Conservation (phyloP, 2,113 vertebrate species). For the Cyprinodon tularosa region DNA sequence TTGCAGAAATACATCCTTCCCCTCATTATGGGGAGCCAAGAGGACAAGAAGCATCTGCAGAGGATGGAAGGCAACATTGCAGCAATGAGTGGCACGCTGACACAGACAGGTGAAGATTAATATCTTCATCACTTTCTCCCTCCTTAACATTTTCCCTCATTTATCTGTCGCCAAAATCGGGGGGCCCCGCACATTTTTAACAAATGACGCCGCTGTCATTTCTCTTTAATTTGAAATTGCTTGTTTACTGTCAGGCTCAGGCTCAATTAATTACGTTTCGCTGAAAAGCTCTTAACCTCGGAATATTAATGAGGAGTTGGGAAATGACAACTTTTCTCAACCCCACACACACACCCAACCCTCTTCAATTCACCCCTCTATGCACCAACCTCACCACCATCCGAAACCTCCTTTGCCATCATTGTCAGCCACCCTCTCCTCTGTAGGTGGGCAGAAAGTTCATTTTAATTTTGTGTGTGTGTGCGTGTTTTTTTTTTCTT, state of each 20-base stretch:
- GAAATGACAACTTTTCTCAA: constrained; percentile 96
- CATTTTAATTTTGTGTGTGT: constrained; percentile 90
- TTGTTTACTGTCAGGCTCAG: constrained; percentile 99
- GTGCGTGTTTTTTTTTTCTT: constrained; percentile 19
- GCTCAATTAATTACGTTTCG: constrained; percentile 99
- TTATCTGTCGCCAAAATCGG: constrained; percentile 99
- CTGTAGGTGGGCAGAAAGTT: constrained; percentile 92
- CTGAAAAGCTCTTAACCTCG: constrained; percentile 99
- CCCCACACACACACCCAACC: constrained; percentile 33
- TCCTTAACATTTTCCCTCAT: constrained; percentile 94
- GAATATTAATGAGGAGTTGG: constrained; percentile 99
- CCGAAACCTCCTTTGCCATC: constrained; percentile 60
- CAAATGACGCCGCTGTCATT: constrained; percentile 99
- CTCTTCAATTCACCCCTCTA: constrained; percentile 43
- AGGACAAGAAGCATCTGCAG: constrained; percentile 98
- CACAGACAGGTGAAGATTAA: constrained; percentile 99
- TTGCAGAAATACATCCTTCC: constrained; percentile 97
- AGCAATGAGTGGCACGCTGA: constrained; percentile 98
- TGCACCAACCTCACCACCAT: constrained; percentile 60
- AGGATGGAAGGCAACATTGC: constrained; percentile 93
- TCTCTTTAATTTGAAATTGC: constrained; percentile 99
- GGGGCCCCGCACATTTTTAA: constrained; percentile 91
- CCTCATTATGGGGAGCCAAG: constrained; percentile 92
- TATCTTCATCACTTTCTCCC: constrained; percentile 93
- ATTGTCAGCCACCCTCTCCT: constrained; percentile 65